Base-by-base conservation (phyloP, 2,797 vertebrate genomes). In the Discoglossus pictus region DNA sequence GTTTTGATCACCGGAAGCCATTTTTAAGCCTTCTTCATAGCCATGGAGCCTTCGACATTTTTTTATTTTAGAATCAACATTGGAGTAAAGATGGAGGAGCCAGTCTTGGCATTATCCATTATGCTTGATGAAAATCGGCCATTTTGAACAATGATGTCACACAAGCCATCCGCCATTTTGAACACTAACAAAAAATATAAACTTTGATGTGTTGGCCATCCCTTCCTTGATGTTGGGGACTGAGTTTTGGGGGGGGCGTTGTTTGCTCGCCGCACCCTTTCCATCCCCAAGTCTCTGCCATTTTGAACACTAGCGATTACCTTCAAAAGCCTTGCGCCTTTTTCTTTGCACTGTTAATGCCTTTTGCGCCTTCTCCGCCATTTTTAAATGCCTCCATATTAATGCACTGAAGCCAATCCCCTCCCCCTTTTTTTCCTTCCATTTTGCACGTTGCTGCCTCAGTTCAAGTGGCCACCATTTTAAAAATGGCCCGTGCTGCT, bases 271-370 rank as follows among this genome's bases (percentile, higher is more conserved):
- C 27, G 6, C 23, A 13, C 16, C 27, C 20, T 36, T 64, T 61
- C 34, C 18, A 10, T 23, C 40, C 39, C 35, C 11, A 47, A 17
- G 25, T 43, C 13, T 47, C 18, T 16, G 21, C 35, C 17, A 11
- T 48, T 16, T 38, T 38, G 40, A 42, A 56, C 67, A 15, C 59
- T 40, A 63, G 50, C 36, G 55, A 60, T 59, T 39, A 56, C 68
- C 60, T 71, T 71, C 36, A 38, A n/a, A 63, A 63, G 61, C 60
- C 68, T 71, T 64, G 52, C 60, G 31, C 60, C 60, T 51, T 71
- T 61, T 71, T 58, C 60, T 71, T 71, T 71, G 68, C 68, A 71
- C 68, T 71, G 68, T 71, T 71, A 58, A 71, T 36, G 61, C 68
- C 68, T 71, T 63, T 71, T 71, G 68, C 68, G 68, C 68, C 68